Conservation (phyloP, 2,113 vertebrate genomes). For the Lophochroa leadbeateri region DNA sequence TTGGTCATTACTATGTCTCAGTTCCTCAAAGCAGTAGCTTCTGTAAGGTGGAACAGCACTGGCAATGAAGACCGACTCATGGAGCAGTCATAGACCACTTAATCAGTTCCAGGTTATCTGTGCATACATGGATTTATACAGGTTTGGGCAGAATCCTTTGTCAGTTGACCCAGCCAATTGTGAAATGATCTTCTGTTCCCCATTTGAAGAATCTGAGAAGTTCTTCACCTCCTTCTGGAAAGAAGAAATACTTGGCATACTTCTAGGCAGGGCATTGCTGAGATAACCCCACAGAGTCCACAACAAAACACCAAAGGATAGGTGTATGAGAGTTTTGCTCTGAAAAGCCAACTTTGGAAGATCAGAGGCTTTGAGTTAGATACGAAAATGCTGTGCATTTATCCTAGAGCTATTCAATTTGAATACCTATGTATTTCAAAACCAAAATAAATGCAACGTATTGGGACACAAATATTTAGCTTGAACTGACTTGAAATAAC, state of each 20-base stretch:
- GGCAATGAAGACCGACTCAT: background rate
- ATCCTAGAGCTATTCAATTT: background rate
- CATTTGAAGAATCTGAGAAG: background rate
- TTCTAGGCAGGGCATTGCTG: background rate
- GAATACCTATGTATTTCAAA: background rate
- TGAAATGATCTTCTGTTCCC: background rate
- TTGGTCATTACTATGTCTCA: background rate
- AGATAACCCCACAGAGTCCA: background rate
- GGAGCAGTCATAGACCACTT: background rate
- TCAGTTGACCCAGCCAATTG: rapidly evolving
- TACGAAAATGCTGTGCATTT: background rate
- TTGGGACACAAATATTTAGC: background rate
- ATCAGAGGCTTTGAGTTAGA: background rate
- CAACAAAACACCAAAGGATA: background rate
- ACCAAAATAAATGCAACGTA: background rate
- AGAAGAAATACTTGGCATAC: background rate
- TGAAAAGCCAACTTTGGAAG: background rate
- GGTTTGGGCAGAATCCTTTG: background rate
- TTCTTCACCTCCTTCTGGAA: background rate
- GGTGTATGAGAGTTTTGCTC: background rate
- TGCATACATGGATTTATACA: background rate
- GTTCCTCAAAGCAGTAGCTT: background rate
- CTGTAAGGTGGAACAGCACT: background rate
- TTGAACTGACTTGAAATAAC: conserved; percentile 21
- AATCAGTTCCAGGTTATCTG: background rate